Evolutionary conservation across 2,113 vertebrate genomes (phyloP), one percentile per base, ranked within the genome.

Genomic region (Chelonoidis abingdonii): DNA sequence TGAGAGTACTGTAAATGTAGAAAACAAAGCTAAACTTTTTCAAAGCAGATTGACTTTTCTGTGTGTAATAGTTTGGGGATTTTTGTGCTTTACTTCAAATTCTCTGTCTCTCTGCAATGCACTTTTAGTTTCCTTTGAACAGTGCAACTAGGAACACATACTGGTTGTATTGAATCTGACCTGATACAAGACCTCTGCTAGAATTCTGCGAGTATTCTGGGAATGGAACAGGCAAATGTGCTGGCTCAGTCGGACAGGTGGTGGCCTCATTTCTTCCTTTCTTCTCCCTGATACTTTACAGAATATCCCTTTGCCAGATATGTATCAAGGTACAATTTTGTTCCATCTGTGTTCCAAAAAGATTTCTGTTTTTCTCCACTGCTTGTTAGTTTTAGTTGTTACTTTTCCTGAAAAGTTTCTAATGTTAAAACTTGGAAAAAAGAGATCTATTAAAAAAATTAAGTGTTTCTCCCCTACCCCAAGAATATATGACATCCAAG

Each of bases 311-410:
- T 83, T 89, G 29, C 57, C 83, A 86, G 57, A 8, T 93, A 8
- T 93, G 85, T 89, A 86, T 91, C 49, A 91, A 56, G 86, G 16
- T 94, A 81, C 78, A 78, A 19, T 69, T 76, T 75, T 78, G 83
- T 21, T 80, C 27, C 12, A 1, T 89, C 52, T 0, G 0, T 86
- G 35, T 8, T 90, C 44, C 72, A 62, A 94, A 95, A 89, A 1
- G 3, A 56, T 80, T 89, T 91, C n/a, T 88, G 65, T 84, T 35
- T 94, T 95, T 92, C 92, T 95, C 9, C 81, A 10, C 6, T 50
- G 38, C 29, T 4, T 83, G 62, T 83, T 88, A 80, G 41, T 91
- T 93, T 94, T 49, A 78, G 1, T 85, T 41, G 91, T 47, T 59
- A 93, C 93, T 87, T 92, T 52, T 89, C 53, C 69, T 85, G 8